Evolutionary conservation across 2,113 vertebrate species (phyloP), one percentile per base, ranked within the genome.

Genomic region (Takifugu flavidus): DNA sequence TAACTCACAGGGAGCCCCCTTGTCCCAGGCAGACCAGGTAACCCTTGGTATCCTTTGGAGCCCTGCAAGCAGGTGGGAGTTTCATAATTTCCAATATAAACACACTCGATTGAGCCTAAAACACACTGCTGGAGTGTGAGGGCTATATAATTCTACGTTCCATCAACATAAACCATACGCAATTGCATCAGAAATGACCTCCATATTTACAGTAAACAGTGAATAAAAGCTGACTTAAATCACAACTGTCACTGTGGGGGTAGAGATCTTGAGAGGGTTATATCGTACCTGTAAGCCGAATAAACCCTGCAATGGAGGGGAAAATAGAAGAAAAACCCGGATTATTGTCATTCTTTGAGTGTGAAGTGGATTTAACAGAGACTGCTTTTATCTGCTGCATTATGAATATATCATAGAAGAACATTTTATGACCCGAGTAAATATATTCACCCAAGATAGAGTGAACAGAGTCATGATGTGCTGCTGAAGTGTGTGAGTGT

Each of bases 31-130:
- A 79, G 63, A 49, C 94, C 94, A 1, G 89, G 84, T 4, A 68
- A 79, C 50, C 94, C 94, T 0, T 79, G 84, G 68, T 91, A 92
- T 26, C 94, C 94, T 86, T 94, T 93, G 8, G 88, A 90, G 14
- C 94, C 94, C 94, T 96, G 80, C 34, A 39, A 0, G 13, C 25
- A 76, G 6, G 63, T 65, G 52, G 12, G 45, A 29, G 59, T 3
- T 12, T 25, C 6, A 62, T 60, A 6, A 74, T 53, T n/a, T 25
- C 13, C 1, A 44, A 2, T 0, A 8, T 1, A 11, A 50, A n/a
- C n/a, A 25, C 13, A 47, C 25, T 44, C 20, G 15, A 54, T 26
- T 8, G 20, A 13, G 54, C 12, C 4, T n/a, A 10, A 46, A 56
- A 54, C 13, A 34, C 31, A 42, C 3, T 27, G 0, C 51, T 39